Conservation (phyloP, 2,797 vertebrate species). For the Macropodus opercularis region DNA sequence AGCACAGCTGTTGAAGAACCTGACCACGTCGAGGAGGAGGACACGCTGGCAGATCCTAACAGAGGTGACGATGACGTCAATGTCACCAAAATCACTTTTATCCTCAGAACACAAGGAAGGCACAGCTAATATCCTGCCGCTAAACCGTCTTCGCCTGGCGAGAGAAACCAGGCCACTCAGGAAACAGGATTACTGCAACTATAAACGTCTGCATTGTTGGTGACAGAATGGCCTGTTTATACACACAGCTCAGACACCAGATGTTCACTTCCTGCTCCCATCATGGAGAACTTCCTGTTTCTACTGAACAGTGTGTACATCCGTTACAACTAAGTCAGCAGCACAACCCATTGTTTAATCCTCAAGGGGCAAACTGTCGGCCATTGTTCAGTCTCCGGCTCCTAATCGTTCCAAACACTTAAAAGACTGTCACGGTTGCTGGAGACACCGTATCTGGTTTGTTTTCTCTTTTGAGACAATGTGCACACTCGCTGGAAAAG, state of each 20-base stretch:
- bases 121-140: slow-evolving; percentile 44
- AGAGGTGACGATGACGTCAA: slow-evolving; percentile 51
- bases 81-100: neutral
- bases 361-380: slow-evolving; percentile 42
- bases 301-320: slow-evolving; percentile 54
- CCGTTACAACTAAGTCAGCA: slow-evolving; percentile 48
- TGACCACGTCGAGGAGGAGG: slow-evolving; percentile 57
- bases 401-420: slow-evolving; percentile 21
- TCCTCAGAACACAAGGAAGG: slow-evolving; percentile 54
- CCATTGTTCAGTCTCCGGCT: slow-evolving; percentile 58
- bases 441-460: slow-evolving; percentile 5
- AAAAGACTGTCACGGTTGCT: slow-evolving; percentile 38
- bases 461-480: slow-evolving; percentile 2
- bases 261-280: slow-evolving; percentile 77
- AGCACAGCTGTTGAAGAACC: slow-evolving; percentile 47
- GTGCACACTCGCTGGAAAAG: neutral
- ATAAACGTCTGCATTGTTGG: slow-evolving; percentile 77
- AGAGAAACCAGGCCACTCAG: slow-evolving; percentile 50
- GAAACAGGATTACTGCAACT: slow-evolving; percentile 54
- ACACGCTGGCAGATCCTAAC: slow-evolving; percentile 44
- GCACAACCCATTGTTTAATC: slow-evolving; percentile 66
- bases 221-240: slow-evolving; percentile 66
- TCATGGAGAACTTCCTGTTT: slow-evolving; percentile 76
- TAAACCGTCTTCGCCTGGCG: neutral
- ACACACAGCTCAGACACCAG: slow-evolving; percentile 60